Evolutionary conservation across 2,888 invertebrate species (phyloP).

Genomic region (Phengaris alcon): DNA sequence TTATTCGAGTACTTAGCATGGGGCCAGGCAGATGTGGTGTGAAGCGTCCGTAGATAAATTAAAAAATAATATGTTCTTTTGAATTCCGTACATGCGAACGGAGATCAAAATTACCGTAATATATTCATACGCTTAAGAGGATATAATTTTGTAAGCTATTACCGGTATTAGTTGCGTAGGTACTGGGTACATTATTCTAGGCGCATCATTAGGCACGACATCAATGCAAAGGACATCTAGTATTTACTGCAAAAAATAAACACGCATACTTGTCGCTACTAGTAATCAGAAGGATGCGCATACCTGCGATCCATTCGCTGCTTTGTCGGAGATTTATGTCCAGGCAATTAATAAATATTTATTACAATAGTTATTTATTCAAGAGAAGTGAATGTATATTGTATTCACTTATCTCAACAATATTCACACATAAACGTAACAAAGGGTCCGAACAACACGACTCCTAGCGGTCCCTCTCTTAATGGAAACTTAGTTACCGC

Average conservation of each 20-base stretch:
- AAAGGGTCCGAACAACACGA: neutral
- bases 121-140: slow-evolving; percentile 7
- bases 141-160: slow-evolving; percentile 26
- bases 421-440: neutral
- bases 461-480: neutral
- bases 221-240: slow-evolving; percentile 41
- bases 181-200: slow-evolving; percentile 37
- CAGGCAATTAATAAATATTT: slow-evolving; percentile 20
- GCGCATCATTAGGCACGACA: slow-evolving; percentile 38
- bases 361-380: slow-evolving; percentile 7
- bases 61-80: neutral
- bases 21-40: no score
- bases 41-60: no score
- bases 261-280: slow-evolving; percentile 36
- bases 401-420: neutral
- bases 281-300: slow-evolving; percentile 39
- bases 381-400: slow-evolving; percentile 12
- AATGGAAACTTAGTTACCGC: no score
- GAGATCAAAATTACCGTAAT: neutral
- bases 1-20: no score
- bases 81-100: slow-evolving; percentile 9
- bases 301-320: slow-evolving; percentile 33
- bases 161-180: slow-evolving; percentile 25
- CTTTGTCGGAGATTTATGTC: slow-evolving; percentile 20
- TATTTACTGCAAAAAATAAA: slow-evolving; percentile 41